A percentile compares a stretch with the other conserved stretches of the same genome.
Conservation (phyloP, 2,113 vertebrate species). For the Cinclus mexicanus region DNA sequence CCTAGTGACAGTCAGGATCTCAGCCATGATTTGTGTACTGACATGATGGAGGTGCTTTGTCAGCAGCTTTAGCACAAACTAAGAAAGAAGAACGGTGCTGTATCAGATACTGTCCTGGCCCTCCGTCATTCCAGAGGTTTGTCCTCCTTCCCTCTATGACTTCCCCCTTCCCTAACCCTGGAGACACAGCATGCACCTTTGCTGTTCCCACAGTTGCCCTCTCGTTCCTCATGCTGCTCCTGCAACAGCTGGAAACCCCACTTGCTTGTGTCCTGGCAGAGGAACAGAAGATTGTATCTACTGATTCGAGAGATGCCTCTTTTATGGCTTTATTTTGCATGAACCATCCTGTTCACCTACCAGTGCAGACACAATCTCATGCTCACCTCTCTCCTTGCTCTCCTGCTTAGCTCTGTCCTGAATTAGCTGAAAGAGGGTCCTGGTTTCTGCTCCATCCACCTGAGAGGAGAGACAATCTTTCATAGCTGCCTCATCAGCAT, state of each 20-base stretch:
- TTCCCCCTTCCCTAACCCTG: not conserved
- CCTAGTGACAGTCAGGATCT: not conserved
- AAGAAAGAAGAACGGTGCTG: not conserved
- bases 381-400: not conserved
- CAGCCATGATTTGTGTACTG: not conserved
- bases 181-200: not conserved
- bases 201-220: not conserved
- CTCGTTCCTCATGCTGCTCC: not conserved
- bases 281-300: not conserved
- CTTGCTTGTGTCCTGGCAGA: not conserved
- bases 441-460: not conserved
- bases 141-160: not conserved
- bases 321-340: not conserved
- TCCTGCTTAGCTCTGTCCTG: not conserved
- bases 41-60: not conserved
- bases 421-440: not conserved
- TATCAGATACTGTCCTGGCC: no score
- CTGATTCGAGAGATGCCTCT: not conserved
- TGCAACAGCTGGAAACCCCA: not conserved
- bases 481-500: fast-evolving
- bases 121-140: not conserved
- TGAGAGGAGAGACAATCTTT: not conserved
- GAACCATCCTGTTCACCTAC: not conserved
- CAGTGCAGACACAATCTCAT: not conserved
- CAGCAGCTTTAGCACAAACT: not conserved